Base-by-base conservation (phyloP, 2,797 vertebrate species). In the Sebastes nivosus region DNA sequence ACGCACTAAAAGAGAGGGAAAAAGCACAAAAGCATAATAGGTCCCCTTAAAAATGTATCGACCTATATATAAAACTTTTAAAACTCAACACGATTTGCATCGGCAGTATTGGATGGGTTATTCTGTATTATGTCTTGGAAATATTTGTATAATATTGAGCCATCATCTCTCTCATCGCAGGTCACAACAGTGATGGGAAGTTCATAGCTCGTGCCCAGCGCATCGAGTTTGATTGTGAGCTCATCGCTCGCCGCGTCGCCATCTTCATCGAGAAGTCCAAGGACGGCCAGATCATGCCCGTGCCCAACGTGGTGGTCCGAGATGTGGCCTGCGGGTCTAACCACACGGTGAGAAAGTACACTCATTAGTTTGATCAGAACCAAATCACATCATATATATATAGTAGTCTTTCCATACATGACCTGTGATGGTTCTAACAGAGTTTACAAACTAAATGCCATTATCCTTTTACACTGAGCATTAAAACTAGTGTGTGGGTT, bases 181-280 rank as follows among this genome's bases (percentile, higher is more conserved):
- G 98, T 13, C 98, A 99, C 93, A 99, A 99, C 87, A 99, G 98
- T 0, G 98, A 99, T 0, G 98, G 98, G 34, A 99, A 99, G 85
- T 99, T 98, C 91, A 99, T 99, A 0, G 98, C 98, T 55, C 96
- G 98, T 0, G 97, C 98, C 0, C 97, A 99, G 86, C 95, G 98
- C 83, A 99, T 99, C 2, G 98, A 99, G 93, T 99, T 97, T 0
- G 98, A 99, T 94, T 99, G 98, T 0, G 98, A 99, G 89, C 95
- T 99, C 66, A 96, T 99, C 27, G 94, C 98, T 2, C 97, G 98
- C 10, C 95, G 98, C 0, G 96, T 99, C 1, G 97, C 97, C 78
- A 98, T 99, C 93, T 99, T 99, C 92, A 97, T 99, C 0, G 98
- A 99, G 93, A 99, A 99, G 93, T 98, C 98, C 4, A 99, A 99